A percentile compares a stretch with the other conserved stretches of the same genome.
Conservation (phyloP, 2,888 invertebrate species). For the Nipponacmea schrenckii region DNA sequence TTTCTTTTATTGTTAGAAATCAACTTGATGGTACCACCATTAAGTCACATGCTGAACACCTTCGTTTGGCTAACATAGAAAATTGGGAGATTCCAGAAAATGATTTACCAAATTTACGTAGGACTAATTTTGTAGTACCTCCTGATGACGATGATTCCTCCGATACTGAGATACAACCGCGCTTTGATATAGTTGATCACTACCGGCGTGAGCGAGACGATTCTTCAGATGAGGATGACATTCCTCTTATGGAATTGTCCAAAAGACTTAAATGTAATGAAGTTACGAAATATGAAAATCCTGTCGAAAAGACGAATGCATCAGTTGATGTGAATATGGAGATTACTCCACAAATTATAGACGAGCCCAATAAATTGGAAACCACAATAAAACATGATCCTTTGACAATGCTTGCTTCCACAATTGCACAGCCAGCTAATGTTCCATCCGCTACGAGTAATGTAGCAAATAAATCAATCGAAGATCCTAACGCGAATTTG, state of each 20-base stretch:
- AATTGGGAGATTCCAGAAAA: too few relatives aligned
- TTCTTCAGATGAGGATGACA: conserved; percentile 15
- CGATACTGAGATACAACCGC: neutral
- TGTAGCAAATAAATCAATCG: too few relatives aligned
- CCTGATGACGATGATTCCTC: neutral
- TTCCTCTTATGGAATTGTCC: conserved; percentile 11
- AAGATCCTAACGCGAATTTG: neutral
- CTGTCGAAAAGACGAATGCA: neutral
- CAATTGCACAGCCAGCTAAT: too few relatives aligned
- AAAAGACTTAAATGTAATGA: neutral
- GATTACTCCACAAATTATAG: neutral
- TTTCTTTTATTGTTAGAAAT: conserved; percentile 13
- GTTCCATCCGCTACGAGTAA: too few relatives aligned
- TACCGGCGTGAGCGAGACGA: conserved; percentile 9
- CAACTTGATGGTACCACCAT: neutral
- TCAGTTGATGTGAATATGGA: neutral
- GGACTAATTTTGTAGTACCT: conserved; percentile 20
- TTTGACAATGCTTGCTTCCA: too few relatives aligned
- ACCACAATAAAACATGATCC: too few relatives aligned
- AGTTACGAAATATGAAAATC: neutral
- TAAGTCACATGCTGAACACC: too few relatives aligned
- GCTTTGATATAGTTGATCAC: neutral
- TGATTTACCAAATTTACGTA: too few relatives aligned
- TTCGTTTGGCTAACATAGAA: too few relatives aligned
- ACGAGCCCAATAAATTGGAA: too few relatives aligned